Conservation (phyloP, 1,140 invertebrate genomes). For the Solenopsis fugax region DNA sequence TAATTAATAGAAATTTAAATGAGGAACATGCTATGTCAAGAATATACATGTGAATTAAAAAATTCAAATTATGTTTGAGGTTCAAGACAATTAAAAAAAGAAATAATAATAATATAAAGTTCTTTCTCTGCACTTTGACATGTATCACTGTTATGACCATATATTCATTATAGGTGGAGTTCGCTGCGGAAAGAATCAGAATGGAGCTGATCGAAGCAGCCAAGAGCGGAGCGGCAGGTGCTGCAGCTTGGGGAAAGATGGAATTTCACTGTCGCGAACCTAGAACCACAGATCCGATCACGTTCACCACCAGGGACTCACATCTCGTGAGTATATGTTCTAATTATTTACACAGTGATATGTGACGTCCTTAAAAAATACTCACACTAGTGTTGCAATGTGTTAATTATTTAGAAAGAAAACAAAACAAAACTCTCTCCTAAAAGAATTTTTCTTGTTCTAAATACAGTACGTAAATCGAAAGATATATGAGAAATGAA, state of each 20-base stretch:
- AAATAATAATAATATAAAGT: background rate
- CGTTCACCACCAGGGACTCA: conserved; percentile 96
- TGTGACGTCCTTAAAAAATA: background rate
- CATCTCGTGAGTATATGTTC: conserved; percentile 91
- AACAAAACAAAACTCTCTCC: background rate
- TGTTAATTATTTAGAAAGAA: background rate
- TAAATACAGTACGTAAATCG: background rate
- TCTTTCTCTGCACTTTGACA: background rate
- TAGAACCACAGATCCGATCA: conserved; percentile 95
- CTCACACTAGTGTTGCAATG: background rate
- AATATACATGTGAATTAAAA: background rate
- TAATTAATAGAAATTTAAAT: background rate
- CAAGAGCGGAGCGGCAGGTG: conserved; percentile 93
- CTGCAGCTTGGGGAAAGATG: conserved; percentile 95
- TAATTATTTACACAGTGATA: conserved; percentile 18
- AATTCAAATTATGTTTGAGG: background rate
- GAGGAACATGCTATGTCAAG: background rate
- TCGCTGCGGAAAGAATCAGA: conserved; percentile 94
- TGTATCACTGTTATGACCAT: background rate
- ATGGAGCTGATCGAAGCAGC: conserved; percentile 96
- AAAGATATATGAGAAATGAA: background rate
- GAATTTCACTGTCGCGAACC: conserved; percentile 96
- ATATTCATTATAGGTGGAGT: conserved; percentile 92
- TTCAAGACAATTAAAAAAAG: background rate
- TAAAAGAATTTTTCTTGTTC: background rate